Evolutionary conservation across 1,140 invertebrate genomes (phyloP), one percentile per base, ranked within the genome.

Genomic region (Sycophila sp.): DNA sequence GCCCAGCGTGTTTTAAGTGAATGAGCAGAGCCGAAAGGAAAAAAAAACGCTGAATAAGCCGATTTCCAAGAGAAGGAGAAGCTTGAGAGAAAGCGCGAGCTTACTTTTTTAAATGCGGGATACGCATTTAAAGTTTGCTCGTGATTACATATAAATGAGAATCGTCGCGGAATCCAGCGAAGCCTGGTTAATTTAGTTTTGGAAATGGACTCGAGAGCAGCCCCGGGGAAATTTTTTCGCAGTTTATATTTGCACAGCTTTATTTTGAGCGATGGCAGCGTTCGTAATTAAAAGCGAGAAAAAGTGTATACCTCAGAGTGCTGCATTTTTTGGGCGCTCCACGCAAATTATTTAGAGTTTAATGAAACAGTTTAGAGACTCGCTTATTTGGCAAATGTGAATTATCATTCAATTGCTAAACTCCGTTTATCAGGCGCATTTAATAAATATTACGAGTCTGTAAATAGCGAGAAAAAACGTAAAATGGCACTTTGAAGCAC

Each of bases 141-240:
- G 60, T 71, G 69, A 71, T 71, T 71, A 71, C 69, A 64, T 71
- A 71, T 71, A 71, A 71, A 71, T 71, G 69, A 71, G 47, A 64
- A 47, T 2, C 6, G 51, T 2, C 19, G 17, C 15, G 53, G 13
- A 4, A 30, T 4, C 24, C 22, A 26, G 17, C 19, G 42, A n/a
- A n/a, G n/a, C 13, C 38, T 32, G 42, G 40, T 71, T 71, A 71
- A 71, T 71, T 71, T 71, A 65, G 38, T 71, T 71, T 71, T 49
- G 19, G n/a, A 65, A 71, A 71, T 65, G 53, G 49, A 63, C 47
- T 63, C 19, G 26, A 55, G 22, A 30, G 47, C 4, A 17, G 26
- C n/a, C n/a, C n/a, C n/a, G 19, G 56, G 26, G 34, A 60, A 24
- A 38, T 53, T 69, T 69, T 69, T 68, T 59, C 42, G 32, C 40